phyloP scores from a whole-genome alignment of 2,113 vertebrate species.

The Brachypteracias leptosomus region DNA sequence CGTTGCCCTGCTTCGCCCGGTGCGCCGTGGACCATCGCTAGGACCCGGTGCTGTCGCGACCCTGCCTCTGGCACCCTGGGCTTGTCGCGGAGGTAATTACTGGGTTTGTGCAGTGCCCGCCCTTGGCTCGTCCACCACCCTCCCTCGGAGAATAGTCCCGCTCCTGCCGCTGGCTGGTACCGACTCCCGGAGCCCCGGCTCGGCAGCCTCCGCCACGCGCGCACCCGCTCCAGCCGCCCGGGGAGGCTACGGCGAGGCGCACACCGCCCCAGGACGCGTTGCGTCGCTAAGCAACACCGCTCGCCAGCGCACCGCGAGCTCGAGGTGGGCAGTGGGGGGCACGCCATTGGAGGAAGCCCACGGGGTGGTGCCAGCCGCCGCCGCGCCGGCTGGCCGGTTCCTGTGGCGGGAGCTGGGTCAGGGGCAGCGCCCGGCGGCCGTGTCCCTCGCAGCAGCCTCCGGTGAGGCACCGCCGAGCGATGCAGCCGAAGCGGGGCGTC shows the following conservation, averaged over 20 bases:
- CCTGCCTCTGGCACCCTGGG: rapidly evolving
- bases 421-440: background rate
- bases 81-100: background rate
- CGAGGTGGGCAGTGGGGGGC: too few species aligned
- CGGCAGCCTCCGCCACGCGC: background rate
- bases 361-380: too few species aligned
- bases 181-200: background rate
- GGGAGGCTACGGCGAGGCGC: too few species aligned
- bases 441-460: background rate
- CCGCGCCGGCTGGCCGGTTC: too few species aligned
- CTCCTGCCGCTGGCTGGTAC: background rate
- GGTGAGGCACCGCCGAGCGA: too few species aligned
- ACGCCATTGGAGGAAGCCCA: background rate
- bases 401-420: background rate
- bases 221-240: background rate
- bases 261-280: background rate
- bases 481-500: background rate
- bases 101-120: too few species aligned
- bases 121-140: background rate
- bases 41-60: rapidly evolving
- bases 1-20: rapidly evolving
- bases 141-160: too few species aligned
- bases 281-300: background rate
- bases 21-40: rapidly evolving
- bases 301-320: too few species aligned